Conservation (phyloP, 2,888 invertebrate species). For the Drosophila bunnanda region DNA sequence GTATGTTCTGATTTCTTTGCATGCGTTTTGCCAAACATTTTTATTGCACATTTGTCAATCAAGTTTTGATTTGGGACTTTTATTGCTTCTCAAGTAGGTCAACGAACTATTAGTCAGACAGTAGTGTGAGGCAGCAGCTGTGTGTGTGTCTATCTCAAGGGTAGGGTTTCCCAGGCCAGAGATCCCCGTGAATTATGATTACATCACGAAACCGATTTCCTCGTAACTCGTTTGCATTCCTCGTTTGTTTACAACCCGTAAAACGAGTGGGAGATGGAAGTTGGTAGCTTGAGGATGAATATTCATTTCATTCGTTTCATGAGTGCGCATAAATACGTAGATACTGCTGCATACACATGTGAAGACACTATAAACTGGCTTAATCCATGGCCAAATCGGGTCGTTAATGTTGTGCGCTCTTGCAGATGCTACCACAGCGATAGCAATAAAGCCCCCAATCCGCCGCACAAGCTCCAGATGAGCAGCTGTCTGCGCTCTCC, state of each 20-base stretch:
- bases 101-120: slow-evolving; percentile 25
- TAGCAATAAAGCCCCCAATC: slow-evolving; percentile 49
- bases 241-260: slow-evolving; percentile 24
- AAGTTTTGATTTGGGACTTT: slow-evolving; percentile 26
- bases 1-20: slow-evolving; percentile 9
- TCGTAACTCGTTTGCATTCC: slow-evolving; percentile 32
- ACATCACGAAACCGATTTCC: slow-evolving; percentile 31
- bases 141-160: slow-evolving; percentile 21
- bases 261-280: slow-evolving; percentile 27
- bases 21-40: slow-evolving; percentile 25
- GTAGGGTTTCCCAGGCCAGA: slow-evolving; percentile 32
- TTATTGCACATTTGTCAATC: slow-evolving; percentile 15
- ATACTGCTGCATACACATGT: slow-evolving; percentile 19
- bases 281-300: slow-evolving; percentile 23
- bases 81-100: slow-evolving; percentile 32
- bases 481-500: slow-evolving; percentile 83
- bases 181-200: slow-evolving; percentile 30
- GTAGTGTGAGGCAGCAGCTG: slow-evolving; percentile 23
- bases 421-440: slow-evolving; percentile 71
- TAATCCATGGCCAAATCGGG: slow-evolving; percentile 43
- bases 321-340: slow-evolving; percentile 17
- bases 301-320: slow-evolving; percentile 35
- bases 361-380: slow-evolving; percentile 33
- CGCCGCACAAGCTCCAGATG: slow-evolving; percentile 71
- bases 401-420: slow-evolving; percentile 53